Evolutionary conservation across 2,888 invertebrate genomes (phyloP).

Genomic region (Spilarctia lutea): DNA sequence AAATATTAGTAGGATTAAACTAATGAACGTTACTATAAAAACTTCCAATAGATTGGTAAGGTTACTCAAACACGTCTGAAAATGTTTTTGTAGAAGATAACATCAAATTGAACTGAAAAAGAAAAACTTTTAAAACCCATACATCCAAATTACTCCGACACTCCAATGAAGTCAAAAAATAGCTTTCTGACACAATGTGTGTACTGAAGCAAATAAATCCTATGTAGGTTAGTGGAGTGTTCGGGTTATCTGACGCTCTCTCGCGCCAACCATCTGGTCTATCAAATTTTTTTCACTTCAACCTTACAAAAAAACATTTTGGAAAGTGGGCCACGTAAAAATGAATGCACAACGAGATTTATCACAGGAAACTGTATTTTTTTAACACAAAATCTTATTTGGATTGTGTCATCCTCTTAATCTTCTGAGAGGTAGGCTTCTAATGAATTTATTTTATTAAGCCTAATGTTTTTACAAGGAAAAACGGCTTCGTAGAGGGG

Average conservation of each 20-base stretch:
- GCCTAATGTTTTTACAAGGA: slow-evolving; percentile 19
- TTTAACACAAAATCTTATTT: slow-evolving; percentile 46
- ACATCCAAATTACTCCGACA: slow-evolving; percentile 1
- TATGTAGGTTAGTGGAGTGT: slow-evolving; percentile 55
- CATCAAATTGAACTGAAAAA: not conserved
- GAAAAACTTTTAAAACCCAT: not conserved
- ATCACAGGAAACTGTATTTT: slow-evolving; percentile 30
- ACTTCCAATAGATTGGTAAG: too few species aligned
- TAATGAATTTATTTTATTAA: slow-evolving; percentile 35
- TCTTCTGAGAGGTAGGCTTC: slow-evolving; percentile 34
- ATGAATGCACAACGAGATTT: slow-evolving; percentile 47
- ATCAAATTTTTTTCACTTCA: slow-evolving; percentile 60
- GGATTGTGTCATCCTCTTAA: slow-evolving; percentile 42
- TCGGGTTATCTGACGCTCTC: slow-evolving; percentile 42
- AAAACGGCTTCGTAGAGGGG: not conserved
- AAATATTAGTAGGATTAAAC: too few species aligned
- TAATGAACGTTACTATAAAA: too few species aligned
- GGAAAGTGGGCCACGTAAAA: slow-evolving; percentile 56
- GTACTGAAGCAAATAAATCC: slow-evolving; percentile 36
- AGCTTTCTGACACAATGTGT: slow-evolving; percentile 15
- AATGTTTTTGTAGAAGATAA: not conserved
- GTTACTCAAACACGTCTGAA: not conserved
- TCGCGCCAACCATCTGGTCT: slow-evolving; percentile 61
- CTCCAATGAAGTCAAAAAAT: not conserved
- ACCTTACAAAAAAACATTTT: slow-evolving; percentile 49